Evolutionary conservation across 2,113 vertebrate genomes (phyloP), one percentile per base, ranked within the genome.

Genomic region (Donacobius atricapilla): DNA sequence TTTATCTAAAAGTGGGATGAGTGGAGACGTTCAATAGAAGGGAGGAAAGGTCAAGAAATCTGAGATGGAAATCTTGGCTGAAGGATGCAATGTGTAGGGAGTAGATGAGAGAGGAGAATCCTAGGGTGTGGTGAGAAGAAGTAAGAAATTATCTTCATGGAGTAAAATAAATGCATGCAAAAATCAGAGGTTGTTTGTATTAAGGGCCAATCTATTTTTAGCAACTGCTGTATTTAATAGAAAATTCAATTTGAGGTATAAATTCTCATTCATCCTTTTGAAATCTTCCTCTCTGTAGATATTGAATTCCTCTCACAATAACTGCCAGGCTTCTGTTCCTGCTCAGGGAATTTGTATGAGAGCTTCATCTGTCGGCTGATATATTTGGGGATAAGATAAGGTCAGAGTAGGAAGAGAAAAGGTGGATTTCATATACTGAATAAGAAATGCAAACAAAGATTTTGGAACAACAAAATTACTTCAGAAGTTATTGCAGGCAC

Each of bases 271-370:
- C 23, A 90, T 69, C 65, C 78, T 69, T 90, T 53, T 40, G 76
- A 93, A 95, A 94, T 85, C 81, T 94, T 90, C 33, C 58, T 93
- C 50, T 69, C 71, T 56, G 25, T 64, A 16, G 56, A 63, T 88
- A 94, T 60, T 93, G 78, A 76, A 80, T 90, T 95, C 39, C 63
- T 91, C 82, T 91, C 58, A 57, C 70, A 88, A 69, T 83, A 95
- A 88, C 78, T 83, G 58, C 63, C 50, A 95, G 71, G 35, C 58
- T 93, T 83, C 61, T 89, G 7, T n/a, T 85, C 50, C 71, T 88
- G 78, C 42, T 42, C 47, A n/a, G 71, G 50, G 42, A 91, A 80
- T 1, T 3, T 42, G 21, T 87, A 40, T 69, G 66, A 93, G 54
- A 69, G n/a, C 89, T 95, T 96, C 45, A 91, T 90, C 81, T 85